Percentiles rank a stretch among this genome's conserved stretches.
Evolutionary conservation across 2,888 invertebrate genomes (phyloP).

Genomic region (Lathronympha strigana): DNA sequence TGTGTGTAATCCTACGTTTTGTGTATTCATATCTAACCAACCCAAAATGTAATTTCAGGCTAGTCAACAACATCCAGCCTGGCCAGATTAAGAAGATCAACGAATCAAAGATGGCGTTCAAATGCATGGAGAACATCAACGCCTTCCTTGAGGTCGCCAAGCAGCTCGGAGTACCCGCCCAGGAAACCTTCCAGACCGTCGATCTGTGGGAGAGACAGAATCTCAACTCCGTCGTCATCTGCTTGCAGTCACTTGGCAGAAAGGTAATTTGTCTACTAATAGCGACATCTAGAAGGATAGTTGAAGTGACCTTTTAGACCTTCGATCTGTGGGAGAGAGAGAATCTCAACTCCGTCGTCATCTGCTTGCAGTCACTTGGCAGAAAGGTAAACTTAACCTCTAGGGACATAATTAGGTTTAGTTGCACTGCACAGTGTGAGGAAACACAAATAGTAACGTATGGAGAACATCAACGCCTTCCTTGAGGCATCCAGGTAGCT

Average conservation of each 20-base stretch:
- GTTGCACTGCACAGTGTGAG: too few relatives aligned
- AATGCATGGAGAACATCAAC: conserved; percentile 99
- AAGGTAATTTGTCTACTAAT: conserved; percentile 85
- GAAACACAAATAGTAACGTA: too few relatives aligned
- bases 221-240: conserved; percentile 97
- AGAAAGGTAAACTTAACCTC: conserved; percentile 88
- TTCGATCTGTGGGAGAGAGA: conserved; percentile 98
- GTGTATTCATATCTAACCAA: neutral
- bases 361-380: conserved; percentile 96
- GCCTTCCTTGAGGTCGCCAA: conserved; percentile 94
- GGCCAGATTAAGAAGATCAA: conserved; percentile 97
- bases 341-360: conserved; percentile 97
- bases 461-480: conserved; percentile 99
- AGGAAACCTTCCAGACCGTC: conserved; percentile 98
- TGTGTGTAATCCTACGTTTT: too few relatives aligned
- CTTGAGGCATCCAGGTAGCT: conserved; percentile 42
- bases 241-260: conserved; percentile 96
- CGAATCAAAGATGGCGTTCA: conserved; percentile 95
- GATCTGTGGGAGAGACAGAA: conserved; percentile 99
- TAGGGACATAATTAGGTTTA: too few relatives aligned
- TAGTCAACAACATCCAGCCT: conserved; percentile 93
- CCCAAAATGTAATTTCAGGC: conserved; percentile 79
- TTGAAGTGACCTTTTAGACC: conserved; percentile 91
- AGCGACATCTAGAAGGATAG: neutral
- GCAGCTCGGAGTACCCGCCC: conserved; percentile 94